Evolutionary conservation across 2,113 vertebrate species (phyloP).

Genomic region (Hucho hucho): DNA sequence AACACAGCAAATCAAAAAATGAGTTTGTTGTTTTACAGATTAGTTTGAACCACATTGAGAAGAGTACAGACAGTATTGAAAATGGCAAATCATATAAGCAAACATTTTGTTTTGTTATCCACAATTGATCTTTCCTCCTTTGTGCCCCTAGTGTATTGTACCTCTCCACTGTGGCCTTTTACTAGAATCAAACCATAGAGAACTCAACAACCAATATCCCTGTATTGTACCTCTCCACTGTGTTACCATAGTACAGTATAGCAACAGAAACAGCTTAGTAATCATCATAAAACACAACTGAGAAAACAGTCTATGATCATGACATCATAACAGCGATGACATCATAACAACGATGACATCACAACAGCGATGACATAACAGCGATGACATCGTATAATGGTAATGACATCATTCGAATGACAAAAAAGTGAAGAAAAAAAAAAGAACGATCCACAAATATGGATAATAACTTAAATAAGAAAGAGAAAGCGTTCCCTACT

Average conservation of each 20-base stretch:
- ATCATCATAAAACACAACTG: slow-evolving; percentile 42
- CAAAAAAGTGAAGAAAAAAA: slow-evolving; percentile 1
- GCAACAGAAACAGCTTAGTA: slow-evolving; percentile 15
- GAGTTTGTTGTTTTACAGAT: slow-evolving; percentile 17
- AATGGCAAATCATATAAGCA: no score
- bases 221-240: no score
- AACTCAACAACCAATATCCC: background rate
- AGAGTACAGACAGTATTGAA: slow-evolving; percentile 9
- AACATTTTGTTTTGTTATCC: slow-evolving; percentile 16
- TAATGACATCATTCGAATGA: no score
- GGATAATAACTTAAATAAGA: slow-evolving; percentile 88
- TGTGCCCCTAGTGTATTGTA: slow-evolving; percentile 7
- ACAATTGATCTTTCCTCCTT: slow-evolving; percentile 27
- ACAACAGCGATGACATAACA: background rate
- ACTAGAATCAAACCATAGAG: slow-evolving; percentile 35
- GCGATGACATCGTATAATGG: no score
- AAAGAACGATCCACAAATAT: slow-evolving; percentile 87
- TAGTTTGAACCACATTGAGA: slow-evolving; percentile 32
- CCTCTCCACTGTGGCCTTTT: slow-evolving; percentile 29
- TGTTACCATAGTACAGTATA: no score
- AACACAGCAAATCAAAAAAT: slow-evolving; percentile 16
- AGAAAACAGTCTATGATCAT: slow-evolving; percentile 17
- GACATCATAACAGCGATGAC: slow-evolving; percentile 18
- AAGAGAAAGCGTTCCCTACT: slow-evolving; percentile 87
- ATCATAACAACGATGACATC: slow-evolving; percentile 8